These are phyloP conservation scores for Macquaria ambigua DNA, from an alignment of 2,113 vertebrate species.

Conservation along the genomic window DNA sequence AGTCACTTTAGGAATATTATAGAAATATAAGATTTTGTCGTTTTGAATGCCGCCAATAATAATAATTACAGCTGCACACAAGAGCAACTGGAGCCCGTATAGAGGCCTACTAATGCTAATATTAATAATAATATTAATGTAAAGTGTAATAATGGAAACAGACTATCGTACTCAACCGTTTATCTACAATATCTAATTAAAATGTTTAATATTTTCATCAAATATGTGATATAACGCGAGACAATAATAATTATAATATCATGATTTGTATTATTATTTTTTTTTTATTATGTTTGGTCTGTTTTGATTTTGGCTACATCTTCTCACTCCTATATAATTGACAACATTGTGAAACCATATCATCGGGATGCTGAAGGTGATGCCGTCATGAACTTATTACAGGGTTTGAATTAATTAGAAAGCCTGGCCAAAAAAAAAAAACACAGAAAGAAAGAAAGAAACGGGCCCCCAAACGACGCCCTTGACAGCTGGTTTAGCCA, in stretches of 20 bases:
- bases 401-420: slow-evolving; percentile 68
- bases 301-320: background rate
- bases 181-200: background rate
- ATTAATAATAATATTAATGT: background rate
- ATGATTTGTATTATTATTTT: background rate
- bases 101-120: background rate
- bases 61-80: background rate
- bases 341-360: background rate
- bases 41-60: background rate
- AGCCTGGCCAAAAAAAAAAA: slow-evolving; percentile 15
- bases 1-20: background rate
- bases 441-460: background rate
- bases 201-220: background rate
- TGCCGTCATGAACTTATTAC: slow-evolving; percentile 44
- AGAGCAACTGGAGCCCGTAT: background rate
- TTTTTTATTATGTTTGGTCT: background rate
- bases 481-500: slow-evolving; percentile 64
- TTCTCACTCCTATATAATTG: background rate
- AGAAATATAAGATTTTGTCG: background rate
- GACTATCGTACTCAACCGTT: background rate
- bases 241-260: background rate
- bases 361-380: slow-evolving; percentile 38
- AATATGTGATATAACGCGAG: background rate
- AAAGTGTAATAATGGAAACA: background rate
- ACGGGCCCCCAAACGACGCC: slow-evolving; percentile 45